Percentiles rank a stretch among this genome's conserved stretches.
phyloP scores from a whole-genome alignment of 2,797 vertebrate genomes.

The Cryptoprocta ferox region DNA sequence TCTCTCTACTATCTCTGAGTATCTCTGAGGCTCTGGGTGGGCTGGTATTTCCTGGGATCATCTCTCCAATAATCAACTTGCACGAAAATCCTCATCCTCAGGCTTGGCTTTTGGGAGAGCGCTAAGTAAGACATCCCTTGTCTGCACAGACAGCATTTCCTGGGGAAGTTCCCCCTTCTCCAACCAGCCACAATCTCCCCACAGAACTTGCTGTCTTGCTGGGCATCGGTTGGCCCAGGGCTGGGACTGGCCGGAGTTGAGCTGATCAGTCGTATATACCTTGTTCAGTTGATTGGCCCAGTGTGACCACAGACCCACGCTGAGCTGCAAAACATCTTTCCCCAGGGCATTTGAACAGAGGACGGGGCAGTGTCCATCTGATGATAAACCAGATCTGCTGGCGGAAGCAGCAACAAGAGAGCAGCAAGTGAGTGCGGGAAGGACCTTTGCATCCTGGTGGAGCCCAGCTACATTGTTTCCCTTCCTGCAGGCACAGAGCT shows the following conservation, averaged over 20 bases:
- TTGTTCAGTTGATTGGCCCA: not conserved
- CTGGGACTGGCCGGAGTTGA: not conserved
- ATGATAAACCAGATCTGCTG: not conserved
- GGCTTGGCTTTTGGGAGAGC: not conserved
- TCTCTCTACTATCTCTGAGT: not conserved
- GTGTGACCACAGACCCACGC: fast-evolving
- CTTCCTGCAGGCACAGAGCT: not conserved
- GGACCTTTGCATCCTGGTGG: not conserved
- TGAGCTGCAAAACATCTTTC: not conserved
- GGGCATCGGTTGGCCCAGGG: not conserved
- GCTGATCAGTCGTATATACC: not conserved
- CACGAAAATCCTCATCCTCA: not conserved
- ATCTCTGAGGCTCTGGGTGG: not conserved
- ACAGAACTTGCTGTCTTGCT: not conserved
- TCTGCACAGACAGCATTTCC: not conserved
- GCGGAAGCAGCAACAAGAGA: not conserved
- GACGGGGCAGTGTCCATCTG: not conserved
- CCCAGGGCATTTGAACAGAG: not conserved
- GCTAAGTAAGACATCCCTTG: not conserved
- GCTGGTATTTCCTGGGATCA: not conserved
- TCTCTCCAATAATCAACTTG: not conserved
- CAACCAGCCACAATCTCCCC: not conserved
- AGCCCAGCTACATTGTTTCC: not conserved
- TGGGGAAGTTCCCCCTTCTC: not conserved
- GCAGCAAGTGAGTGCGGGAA: not conserved